These are phyloP conservation scores for Drosophila quadrilineata DNA, from an alignment of 1,140 invertebrate genomes.

Conservation along the genomic window DNA sequence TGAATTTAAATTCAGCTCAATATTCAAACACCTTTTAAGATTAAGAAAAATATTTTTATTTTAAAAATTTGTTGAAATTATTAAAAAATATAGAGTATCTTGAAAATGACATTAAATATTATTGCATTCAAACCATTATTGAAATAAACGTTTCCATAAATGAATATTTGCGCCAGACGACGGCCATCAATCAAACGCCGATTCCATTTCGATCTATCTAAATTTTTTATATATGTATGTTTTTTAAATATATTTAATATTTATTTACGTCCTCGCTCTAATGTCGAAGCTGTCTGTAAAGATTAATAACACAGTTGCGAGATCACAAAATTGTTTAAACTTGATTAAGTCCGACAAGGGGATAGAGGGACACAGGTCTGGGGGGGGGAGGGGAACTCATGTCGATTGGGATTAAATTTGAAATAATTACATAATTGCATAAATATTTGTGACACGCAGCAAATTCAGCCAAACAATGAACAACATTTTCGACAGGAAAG, in stretches of 20 bases:
- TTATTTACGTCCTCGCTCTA: slow-evolving; percentile 51
- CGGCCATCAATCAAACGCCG: neutral
- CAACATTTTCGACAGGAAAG: slow-evolving; percentile 42
- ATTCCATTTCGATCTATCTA: slow-evolving; percentile 8
- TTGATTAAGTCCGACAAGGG: slow-evolving; percentile 40
- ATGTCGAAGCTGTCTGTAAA: slow-evolving; percentile 59
- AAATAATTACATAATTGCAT: slow-evolving; percentile 72
- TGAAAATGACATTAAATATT: neutral
- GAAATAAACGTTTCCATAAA: neutral
- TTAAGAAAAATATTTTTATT: neutral
- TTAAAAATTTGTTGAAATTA: neutral
- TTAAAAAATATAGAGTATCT: too few species aligned
- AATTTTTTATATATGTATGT: slow-evolving; percentile 8
- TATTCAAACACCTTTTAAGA: neutral
- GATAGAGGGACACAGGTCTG: too few species aligned
- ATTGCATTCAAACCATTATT: neutral
- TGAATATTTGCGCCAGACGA: neutral
- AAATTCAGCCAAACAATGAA: slow-evolving; percentile 29
- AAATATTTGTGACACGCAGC: slow-evolving; percentile 67
- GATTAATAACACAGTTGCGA: slow-evolving; percentile 59
- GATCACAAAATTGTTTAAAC: slow-evolving; percentile 49
- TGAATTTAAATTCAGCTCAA: too few species aligned
- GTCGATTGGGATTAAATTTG: slow-evolving; percentile 59
- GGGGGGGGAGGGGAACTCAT: slow-evolving; percentile 16
- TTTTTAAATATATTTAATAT: neutral